phyloP scores from a whole-genome alignment of 35 echinoderm and acorn worm species.

The Anneissia japonica region DNA sequence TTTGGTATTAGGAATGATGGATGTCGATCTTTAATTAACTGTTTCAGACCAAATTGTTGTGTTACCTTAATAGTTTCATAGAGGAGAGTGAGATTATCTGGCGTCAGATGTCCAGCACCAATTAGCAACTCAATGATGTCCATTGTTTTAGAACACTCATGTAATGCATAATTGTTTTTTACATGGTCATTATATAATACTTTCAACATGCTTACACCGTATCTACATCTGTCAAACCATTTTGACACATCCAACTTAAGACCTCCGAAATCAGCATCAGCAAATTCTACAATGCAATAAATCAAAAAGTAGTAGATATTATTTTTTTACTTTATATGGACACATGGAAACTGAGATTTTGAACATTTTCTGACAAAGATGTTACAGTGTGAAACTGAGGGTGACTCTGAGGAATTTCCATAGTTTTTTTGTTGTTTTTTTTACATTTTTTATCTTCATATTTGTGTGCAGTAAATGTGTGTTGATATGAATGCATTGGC shows the following conservation, averaged over 20 bases:
- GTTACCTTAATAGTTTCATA: background rate
- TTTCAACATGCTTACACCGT: background rate
- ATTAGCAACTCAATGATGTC: background rate
- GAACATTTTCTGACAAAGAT: too few species aligned
- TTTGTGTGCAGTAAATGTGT: too few species aligned
- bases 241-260: background rate
- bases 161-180: background rate
- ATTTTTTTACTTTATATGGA: too few species aligned
- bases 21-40: background rate
- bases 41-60: background rate
- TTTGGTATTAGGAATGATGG: background rate
- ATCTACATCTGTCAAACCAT: background rate
- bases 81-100: background rate
- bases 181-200: background rate
- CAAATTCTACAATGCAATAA: too few species aligned
- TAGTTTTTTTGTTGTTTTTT: too few species aligned
- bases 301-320: too few species aligned
- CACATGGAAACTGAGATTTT: too few species aligned
- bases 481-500: too few species aligned
- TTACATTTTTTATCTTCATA: too few species aligned
- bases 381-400: too few species aligned
- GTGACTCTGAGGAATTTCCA: too few species aligned
- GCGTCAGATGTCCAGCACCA: background rate
- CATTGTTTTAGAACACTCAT: background rate
- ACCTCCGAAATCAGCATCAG: background rate